Conservation (phyloP, 2,797 vertebrate species). For the Anomalospiza imberbis region DNA sequence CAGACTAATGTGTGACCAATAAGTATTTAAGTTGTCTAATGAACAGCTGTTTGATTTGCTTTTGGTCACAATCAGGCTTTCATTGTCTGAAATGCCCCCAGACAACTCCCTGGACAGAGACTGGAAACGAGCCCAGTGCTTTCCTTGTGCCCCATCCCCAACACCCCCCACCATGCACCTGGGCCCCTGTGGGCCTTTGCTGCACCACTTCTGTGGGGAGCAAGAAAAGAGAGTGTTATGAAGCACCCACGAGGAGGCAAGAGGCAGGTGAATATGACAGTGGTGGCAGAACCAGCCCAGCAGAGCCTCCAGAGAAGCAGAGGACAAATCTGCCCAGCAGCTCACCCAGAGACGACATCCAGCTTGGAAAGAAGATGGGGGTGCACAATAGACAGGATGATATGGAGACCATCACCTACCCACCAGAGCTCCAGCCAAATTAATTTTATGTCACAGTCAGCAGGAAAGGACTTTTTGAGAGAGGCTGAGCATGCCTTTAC, state of each 20-base stretch:
- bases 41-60: conserved; percentile 10
- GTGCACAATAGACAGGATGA: not conserved
- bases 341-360: not conserved
- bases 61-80: not conserved
- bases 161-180: fast-evolving
- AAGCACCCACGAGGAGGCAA: not conserved
- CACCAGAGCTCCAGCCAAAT: not conserved
- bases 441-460: not conserved
- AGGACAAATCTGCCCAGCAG: not conserved
- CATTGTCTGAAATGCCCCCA: too few relatives aligned
- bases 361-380: not conserved
- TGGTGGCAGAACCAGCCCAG: not conserved
- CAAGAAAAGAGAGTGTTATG: not conserved
- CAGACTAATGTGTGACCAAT: not conserved
- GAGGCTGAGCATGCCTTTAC: not conserved
- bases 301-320: not conserved
- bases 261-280: not conserved
- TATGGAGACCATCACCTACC: fast-evolving
- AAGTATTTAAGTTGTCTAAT: not conserved
- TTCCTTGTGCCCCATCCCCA: not conserved
- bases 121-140: not conserved
- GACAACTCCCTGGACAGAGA: not conserved
- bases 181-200: not conserved
- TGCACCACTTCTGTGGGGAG: not conserved
- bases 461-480: not conserved